Percentiles rank a stretch among this genome's conserved stretches.
Evolutionary conservation across 2,113 vertebrate genomes (phyloP).

Genomic region (Rhipidura dahli): DNA sequence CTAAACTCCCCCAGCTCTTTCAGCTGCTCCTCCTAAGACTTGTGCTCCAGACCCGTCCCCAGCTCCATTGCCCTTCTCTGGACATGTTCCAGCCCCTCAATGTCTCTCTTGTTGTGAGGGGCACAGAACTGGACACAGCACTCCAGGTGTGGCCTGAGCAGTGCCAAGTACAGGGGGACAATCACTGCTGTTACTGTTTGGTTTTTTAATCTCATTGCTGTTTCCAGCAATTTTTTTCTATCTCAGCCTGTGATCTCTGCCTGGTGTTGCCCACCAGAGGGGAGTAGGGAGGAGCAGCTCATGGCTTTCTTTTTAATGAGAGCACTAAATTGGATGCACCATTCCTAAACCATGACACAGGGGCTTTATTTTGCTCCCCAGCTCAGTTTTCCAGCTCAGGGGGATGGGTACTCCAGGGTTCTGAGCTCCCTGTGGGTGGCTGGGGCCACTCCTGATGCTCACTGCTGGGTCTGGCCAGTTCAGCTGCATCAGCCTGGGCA

Average conservation of each 20-base stretch:
- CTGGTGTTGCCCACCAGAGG: not conserved
- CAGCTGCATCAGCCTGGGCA: not conserved
- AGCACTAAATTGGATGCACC: not conserved
- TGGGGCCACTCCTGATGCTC: not conserved
- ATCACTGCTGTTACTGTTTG: not conserved
- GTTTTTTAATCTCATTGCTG: not conserved
- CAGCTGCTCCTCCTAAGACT: not conserved
- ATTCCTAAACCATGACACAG: not conserved
- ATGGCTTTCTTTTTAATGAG: not conserved
- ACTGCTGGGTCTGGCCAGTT: not conserved
- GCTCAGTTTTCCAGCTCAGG: not conserved
- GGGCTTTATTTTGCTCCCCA: not conserved
- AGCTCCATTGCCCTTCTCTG: not conserved
- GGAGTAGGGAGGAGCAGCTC: not conserved
- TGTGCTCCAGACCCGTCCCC: not conserved
- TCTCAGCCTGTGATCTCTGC: not conserved
- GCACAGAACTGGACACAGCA: not conserved
- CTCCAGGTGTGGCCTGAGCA: not conserved
- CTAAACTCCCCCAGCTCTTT: not conserved
- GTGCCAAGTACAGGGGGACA: no score
- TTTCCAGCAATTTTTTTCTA: not conserved
- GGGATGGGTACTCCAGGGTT: not conserved
- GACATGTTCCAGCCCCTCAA: rapidly evolving
- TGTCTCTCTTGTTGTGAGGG: not conserved
- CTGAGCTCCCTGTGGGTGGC: rapidly evolving